Percentiles rank a stretch among this genome's conserved stretches.
These are phyloP conservation scores for Eclectus roratus DNA, from an alignment of 2,113 vertebrate species.

Conservation along the genomic window DNA sequence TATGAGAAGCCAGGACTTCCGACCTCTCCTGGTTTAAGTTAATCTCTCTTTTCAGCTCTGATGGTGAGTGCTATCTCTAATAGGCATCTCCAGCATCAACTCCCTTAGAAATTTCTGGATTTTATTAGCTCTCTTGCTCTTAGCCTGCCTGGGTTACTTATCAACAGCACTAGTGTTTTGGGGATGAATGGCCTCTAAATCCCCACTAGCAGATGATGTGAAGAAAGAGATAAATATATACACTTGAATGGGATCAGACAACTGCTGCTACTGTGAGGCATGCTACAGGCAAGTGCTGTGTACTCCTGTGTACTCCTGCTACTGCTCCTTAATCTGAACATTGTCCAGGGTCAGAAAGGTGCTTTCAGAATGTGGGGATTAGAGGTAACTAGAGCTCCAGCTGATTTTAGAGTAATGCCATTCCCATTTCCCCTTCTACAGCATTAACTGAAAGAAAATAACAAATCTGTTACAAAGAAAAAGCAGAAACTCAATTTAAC, in stretches of 20 bases:
- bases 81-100: neutral
- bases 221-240: neutral
- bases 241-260: neutral
- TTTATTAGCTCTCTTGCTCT: neutral
- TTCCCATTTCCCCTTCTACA: neutral
- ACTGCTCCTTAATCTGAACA: neutral
- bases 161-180: neutral
- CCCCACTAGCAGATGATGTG: neutral
- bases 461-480: neutral
- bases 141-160: neutral
- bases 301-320: accelerated
- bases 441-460: neutral
- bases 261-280: neutral
- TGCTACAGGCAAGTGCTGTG: neutral
- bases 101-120: neutral
- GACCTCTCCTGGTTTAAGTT: neutral
- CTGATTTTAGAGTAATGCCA: neutral
- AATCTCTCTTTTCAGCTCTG: neutral
- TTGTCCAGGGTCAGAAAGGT: neutral
- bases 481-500: neutral
- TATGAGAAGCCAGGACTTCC: neutral
- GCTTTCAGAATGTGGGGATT: neutral
- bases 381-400: neutral
- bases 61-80: neutral
- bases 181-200: neutral